Evolutionary conservation across 2,113 vertebrate genomes (phyloP).

Genomic region (Lophotis ruficrista): DNA sequence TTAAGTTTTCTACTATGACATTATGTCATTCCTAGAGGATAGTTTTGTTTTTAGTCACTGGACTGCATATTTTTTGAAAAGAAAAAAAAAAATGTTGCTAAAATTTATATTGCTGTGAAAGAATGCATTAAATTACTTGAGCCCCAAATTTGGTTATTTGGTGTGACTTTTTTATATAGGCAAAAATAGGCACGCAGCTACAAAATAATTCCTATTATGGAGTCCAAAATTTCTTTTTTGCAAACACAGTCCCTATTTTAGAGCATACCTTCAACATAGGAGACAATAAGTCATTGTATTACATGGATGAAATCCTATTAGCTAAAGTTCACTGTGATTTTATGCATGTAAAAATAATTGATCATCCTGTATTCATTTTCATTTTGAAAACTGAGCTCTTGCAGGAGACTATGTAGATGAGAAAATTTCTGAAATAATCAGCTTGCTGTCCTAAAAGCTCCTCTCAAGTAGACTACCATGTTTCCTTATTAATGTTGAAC

Average conservation of each 20-base stretch:
- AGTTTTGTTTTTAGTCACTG: not conserved
- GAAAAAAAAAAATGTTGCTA: not conserved
- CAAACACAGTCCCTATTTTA: not conserved
- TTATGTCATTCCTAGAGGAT: not conserved
- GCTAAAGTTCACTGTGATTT: not conserved
- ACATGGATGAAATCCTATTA: not conserved
- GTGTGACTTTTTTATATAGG: not conserved
- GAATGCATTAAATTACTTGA: not conserved
- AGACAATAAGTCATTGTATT: not conserved
- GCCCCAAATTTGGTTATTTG: not conserved
- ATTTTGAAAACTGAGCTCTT: not conserved
- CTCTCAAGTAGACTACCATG: not conserved
- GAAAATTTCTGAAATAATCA: not conserved
- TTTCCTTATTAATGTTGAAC: not conserved
- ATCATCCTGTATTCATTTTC: not conserved
- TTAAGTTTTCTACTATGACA: not conserved
- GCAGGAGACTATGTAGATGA: not conserved
- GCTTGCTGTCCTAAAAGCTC: not conserved
- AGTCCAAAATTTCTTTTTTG: not conserved
- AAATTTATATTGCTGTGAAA: not conserved
- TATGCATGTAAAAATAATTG: not conserved
- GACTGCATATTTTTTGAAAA: not conserved
- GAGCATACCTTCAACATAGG: not conserved
- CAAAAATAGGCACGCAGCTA: not conserved
- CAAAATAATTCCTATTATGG: not conserved